Percentiles rank a stretch among this genome's conserved stretches.
These are phyloP conservation scores for Nibea coibor DNA, from an alignment of 2,113 vertebrate species.

Conservation along the genomic window DNA sequence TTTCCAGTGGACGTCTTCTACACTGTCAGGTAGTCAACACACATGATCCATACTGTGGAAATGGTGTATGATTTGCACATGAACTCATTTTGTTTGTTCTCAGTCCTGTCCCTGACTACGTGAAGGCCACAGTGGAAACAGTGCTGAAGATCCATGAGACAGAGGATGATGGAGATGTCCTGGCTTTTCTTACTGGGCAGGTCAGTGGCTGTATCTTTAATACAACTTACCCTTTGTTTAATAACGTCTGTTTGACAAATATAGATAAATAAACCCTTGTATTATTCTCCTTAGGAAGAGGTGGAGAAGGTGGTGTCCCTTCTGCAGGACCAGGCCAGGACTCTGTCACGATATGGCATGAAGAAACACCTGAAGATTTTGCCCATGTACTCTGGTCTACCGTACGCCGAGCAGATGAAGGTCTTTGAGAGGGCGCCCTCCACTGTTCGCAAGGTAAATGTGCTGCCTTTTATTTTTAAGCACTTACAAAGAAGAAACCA, in stretches of 20 bases:
- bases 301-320: conserved; percentile 95
- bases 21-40: conserved; percentile 89
- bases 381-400: conserved; percentile 97
- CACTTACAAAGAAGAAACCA: not conserved
- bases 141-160: conserved; percentile 97
- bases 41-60: not conserved
- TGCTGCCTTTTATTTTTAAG: not conserved
- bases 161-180: conserved; percentile 93
- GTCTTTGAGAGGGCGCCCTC: conserved; percentile 92
- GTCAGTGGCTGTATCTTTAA: conserved; percentile 73
- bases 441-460: conserved; percentile 92
- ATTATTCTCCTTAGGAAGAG: conserved; percentile 87
- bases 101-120: conserved; percentile 97
- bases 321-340: conserved; percentile 93
- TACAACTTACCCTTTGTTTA: not conserved
- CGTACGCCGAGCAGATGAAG: conserved; percentile 94
- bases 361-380: conserved; percentile 94
- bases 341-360: conserved; percentile 91
- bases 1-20: conserved; percentile 98
- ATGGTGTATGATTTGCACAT: not conserved
- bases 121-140: conserved; percentile 97
- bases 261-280: not conserved
- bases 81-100: conserved; percentile 17
- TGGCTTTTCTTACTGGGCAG: conserved; percentile 98
- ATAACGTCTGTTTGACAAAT: not conserved